These are phyloP conservation scores for Madoqua kirkii DNA, from an alignment of 2,113 vertebrate species.

Conservation along the genomic window DNA sequence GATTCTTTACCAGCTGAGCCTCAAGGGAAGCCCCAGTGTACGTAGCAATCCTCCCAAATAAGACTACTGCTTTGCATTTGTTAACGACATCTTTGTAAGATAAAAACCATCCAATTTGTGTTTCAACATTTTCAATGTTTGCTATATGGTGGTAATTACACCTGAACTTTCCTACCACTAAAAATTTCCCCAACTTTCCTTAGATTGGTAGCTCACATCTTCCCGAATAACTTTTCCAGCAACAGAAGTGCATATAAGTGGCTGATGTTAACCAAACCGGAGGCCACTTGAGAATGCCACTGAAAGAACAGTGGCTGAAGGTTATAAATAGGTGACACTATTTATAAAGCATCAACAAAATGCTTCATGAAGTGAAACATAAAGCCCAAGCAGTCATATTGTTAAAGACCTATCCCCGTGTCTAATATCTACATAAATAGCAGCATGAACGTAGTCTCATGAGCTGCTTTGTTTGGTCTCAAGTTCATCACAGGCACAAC, in stretches of 20 bases:
- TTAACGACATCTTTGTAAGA: conserved; percentile 46
- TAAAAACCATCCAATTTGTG: background rate
- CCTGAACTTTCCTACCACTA: conserved; percentile 38
- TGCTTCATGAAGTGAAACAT: conserved; percentile 70
- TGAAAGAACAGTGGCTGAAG: conserved; percentile 58
- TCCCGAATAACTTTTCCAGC: conserved; percentile 62
- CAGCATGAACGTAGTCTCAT: conserved; percentile 56
- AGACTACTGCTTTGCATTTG: background rate
- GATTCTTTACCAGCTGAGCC: background rate
- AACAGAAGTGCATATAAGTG: conserved; percentile 45
- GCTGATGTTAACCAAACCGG: conserved; percentile 59
- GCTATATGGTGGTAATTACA: background rate
- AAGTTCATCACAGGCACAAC: conserved; percentile 46
- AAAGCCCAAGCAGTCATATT: conserved; percentile 58
- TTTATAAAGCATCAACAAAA: conserved; percentile 78
- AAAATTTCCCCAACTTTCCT: background rate
- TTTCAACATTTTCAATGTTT: background rate
- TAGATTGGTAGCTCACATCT: conserved; percentile 25
- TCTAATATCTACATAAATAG: conserved; percentile 63
- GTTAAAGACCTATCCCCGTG: conserved; percentile 31
- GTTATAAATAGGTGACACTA: conserved; percentile 78
- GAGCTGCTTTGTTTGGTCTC: conserved; percentile 41
- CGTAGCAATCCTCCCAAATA: conserved; percentile 28
- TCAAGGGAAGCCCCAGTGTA: background rate
- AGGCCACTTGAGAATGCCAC: conserved; percentile 61